Evolutionary conservation across 2,797 vertebrate species (phyloP).

Genomic region (Artibeus lituratus): DNA sequence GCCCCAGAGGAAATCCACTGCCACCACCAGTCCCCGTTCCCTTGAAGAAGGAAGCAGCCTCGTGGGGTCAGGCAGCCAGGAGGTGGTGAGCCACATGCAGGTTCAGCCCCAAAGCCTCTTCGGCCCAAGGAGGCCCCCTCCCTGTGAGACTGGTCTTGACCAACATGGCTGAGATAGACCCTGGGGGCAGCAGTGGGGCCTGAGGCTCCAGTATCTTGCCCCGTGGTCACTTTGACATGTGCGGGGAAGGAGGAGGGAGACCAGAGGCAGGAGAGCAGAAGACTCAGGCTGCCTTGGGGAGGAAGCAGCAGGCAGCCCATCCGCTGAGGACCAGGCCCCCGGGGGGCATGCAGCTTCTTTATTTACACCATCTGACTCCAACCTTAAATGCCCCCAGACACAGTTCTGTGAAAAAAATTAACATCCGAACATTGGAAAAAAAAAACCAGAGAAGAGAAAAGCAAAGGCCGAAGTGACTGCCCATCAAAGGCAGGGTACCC

Average conservation of each 20-base stretch:
- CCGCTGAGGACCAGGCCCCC: fast-evolving
- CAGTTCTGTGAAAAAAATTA: slow-evolving; percentile 67
- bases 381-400: slow-evolving; percentile 69
- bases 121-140: background rate
- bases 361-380: slow-evolving; percentile 70
- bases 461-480: slow-evolving; percentile 77
- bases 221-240: fast-evolving
- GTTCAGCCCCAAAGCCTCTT: fast-evolving
- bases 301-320: background rate
- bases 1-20: fast-evolving
- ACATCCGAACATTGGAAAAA: slow-evolving; percentile 73
- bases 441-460: slow-evolving; percentile 74
- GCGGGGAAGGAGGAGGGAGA: background rate
- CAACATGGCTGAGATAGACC: background rate
- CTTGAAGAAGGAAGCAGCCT: too few species aligned
- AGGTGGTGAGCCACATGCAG: background rate
- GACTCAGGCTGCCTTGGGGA: background rate
- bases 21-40: background rate
- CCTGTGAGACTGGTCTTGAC: fast-evolving
- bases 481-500: slow-evolving; percentile 68
- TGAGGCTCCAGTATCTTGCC: fast-evolving
- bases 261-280: background rate
- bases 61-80: fast-evolving
- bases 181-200: fast-evolving
- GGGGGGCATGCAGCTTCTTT: slow-evolving; percentile 30